phyloP scores from a whole-genome alignment of 2,797 vertebrate genomes.

The Poeciliopsis paucimaculata region DNA sequence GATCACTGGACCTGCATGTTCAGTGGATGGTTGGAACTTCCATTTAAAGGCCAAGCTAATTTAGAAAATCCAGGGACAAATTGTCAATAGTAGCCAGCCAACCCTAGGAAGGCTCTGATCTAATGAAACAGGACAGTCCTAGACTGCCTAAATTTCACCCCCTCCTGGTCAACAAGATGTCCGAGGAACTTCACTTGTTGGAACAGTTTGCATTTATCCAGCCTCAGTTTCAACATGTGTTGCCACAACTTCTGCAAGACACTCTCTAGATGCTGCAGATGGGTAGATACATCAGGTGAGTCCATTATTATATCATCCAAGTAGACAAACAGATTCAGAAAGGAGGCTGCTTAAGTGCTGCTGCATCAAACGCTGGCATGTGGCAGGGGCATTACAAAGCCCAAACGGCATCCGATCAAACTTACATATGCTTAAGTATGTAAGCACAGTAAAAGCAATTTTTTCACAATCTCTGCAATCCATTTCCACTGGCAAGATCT shows the following conservation, averaged over 20 bases:
- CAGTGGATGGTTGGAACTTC: not conserved
- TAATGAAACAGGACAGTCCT: not conserved
- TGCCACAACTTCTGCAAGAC: not conserved
- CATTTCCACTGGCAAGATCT: too few relatives aligned
- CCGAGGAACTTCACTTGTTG: not conserved
- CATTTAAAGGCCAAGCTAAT: not conserved
- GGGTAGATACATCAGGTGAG: not conserved
- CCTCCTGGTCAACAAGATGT: not conserved
- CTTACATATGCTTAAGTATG: not conserved
- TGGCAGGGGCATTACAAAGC: too few relatives aligned
- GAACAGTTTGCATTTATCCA: not conserved
- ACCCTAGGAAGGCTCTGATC: not conserved
- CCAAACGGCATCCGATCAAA: not conserved
- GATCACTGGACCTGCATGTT: not conserved
- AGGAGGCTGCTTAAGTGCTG: not conserved
- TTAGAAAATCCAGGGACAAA: not conserved
- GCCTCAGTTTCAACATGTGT: not conserved
- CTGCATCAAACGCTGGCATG: constrained; percentile 8
- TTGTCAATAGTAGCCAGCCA: not conserved
- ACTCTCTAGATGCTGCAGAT: not conserved
- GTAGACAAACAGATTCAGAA: not conserved
- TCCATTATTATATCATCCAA: constrained; percentile 4
- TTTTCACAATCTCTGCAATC: not conserved
- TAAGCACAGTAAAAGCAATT: not conserved
- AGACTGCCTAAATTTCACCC: not conserved